A percentile compares a stretch with the other conserved stretches of the same genome.
phyloP scores from a whole-genome alignment of 2,888 invertebrate species.

The Crocallis elinguaria region DNA sequence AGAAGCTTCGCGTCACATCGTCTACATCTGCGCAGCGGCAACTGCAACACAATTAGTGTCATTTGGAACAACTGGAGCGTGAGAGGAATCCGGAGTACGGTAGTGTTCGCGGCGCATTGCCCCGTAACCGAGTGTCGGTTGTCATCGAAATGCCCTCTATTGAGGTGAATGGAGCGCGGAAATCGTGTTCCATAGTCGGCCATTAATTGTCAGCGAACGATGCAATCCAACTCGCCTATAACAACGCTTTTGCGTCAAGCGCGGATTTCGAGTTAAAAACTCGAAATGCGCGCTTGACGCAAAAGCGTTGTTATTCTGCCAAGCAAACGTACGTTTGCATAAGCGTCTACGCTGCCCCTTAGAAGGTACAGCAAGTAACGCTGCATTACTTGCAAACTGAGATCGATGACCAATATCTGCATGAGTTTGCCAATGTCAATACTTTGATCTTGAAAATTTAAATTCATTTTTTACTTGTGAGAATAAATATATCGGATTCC shows the following conservation, averaged over 20 bases:
- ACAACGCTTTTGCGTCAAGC: no score
- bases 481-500: no score
- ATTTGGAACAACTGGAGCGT: conserved; percentile 81
- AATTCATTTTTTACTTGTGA: no score
- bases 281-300: no score
- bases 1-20: conserved; percentile 43
- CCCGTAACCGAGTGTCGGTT: conserved; percentile 68
- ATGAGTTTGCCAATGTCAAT: conserved; percentile 15
- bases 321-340: no score
- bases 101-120: conserved; percentile 68
- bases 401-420: conserved; percentile 10
- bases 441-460: conserved; percentile 7
- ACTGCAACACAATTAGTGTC: conserved; percentile 77
- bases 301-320: no score
- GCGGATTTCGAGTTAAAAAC: no score
- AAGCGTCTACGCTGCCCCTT: no score
- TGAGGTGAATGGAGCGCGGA: conserved; percentile 47
- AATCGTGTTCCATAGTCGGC: conserved; percentile 36
- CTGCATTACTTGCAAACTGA: conserved; percentile 20
- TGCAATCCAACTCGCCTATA: conserved; percentile 29
- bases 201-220: conserved; percentile 33
- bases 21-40: conserved; percentile 60
- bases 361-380: conserved; percentile 36
- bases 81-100: conserved; percentile 77
- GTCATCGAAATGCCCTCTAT: conserved; percentile 60